A percentile compares a stretch with the other conserved stretches of the same genome.
Evolutionary conservation across 2,888 invertebrate genomes (phyloP).

Genomic region (Conchocele bisecta): DNA sequence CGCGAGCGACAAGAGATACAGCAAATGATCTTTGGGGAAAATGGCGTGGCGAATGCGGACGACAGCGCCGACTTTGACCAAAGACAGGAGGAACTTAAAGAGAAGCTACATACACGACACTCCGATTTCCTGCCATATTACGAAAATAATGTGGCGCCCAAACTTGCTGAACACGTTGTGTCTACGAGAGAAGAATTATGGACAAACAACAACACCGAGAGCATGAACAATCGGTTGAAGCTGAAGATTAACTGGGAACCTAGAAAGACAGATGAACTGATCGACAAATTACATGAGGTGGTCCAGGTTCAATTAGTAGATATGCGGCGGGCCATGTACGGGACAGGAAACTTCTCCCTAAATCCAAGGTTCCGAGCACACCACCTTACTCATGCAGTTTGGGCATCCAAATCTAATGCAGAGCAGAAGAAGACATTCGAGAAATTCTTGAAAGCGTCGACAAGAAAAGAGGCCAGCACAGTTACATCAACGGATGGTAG

Average conservation of each 20-base stretch:
- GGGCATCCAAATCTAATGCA: not conserved
- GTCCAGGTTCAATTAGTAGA: slow-evolving; percentile 28
- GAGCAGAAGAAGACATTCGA: not conserved
- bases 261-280: slow-evolving; percentile 23
- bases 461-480: not conserved
- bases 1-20: slow-evolving; percentile 13
- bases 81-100: slow-evolving; percentile 2
- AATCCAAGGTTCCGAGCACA: not conserved
- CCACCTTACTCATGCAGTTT: not conserved
- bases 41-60: slow-evolving; percentile 21
- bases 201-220: slow-evolving; percentile 57
- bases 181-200: slow-evolving; percentile 17
- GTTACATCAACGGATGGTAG: not conserved
- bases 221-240: slow-evolving; percentile 50
- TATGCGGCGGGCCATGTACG: slow-evolving; percentile 34
- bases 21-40: slow-evolving; percentile 19
- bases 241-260: slow-evolving; percentile 32
- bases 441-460: not conserved
- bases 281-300: slow-evolving; percentile 25
- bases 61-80: slow-evolving; percentile 16
- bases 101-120: not conserved
- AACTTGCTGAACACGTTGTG: slow-evolving; percentile 3
- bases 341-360: slow-evolving; percentile 35
- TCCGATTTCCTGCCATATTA: slow-evolving; percentile 10
- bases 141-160: slow-evolving; percentile 11